phyloP scores from a whole-genome alignment of 1,140 invertebrate species.

The Parasteatoda tepidariorum region DNA sequence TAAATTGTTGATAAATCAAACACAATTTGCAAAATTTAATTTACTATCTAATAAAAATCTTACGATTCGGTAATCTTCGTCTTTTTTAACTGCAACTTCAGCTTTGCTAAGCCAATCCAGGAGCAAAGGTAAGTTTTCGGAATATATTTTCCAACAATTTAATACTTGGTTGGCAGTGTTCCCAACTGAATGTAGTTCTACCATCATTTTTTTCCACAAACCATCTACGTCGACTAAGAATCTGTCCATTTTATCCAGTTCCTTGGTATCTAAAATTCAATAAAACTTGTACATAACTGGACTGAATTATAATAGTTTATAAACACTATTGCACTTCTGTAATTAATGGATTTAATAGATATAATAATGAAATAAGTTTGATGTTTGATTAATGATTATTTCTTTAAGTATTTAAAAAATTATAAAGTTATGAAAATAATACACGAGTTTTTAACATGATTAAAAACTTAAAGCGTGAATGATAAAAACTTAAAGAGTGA shows the following conservation, averaged over 20 bases:
- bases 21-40: conserved; percentile 28
- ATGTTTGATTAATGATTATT: too few species aligned
- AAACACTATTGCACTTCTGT: background rate
- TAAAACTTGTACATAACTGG: background rate
- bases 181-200: conserved; percentile 88
- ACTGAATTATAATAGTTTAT: too few species aligned
- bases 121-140: conserved; percentile 78
- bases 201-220: conserved; percentile 89
- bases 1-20: too few species aligned
- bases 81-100: conserved; percentile 78
- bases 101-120: conserved; percentile 84
- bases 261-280: conserved; percentile 74
- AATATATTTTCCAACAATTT: conserved; percentile 88
- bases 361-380: background rate
- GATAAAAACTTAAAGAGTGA: too few species aligned
- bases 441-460: too few species aligned
- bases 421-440: too few species aligned
- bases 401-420: too few species aligned
- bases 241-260: conserved; percentile 80
- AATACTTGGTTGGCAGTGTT: conserved; percentile 90
- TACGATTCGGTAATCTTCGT: conserved; percentile 85
- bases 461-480: too few species aligned
- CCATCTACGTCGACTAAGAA: conserved; percentile 88
- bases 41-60: conserved; percentile 1
- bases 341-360: background rate